These are phyloP conservation scores for Sorex araneus DNA, from an alignment of 2,113 vertebrate species.

Conservation along the genomic window DNA sequence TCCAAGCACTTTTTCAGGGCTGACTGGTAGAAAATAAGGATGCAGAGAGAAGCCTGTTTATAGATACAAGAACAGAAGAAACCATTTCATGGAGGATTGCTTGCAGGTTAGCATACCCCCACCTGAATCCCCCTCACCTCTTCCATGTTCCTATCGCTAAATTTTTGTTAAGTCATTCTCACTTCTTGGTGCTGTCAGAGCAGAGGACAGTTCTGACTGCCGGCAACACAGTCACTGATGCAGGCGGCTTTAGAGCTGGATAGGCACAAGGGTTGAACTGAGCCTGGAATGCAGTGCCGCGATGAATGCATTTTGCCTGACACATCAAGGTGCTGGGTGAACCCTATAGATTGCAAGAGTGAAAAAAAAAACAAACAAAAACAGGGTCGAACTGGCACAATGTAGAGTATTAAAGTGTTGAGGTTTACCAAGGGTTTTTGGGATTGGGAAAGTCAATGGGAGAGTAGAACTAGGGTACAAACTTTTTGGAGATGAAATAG, in stretches of 20 bases:
- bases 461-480: background rate
- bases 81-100: background rate
- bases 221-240: background rate
- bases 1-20: conserved; percentile 6
- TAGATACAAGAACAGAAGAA: background rate
- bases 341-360: too few species aligned
- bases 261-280: too few species aligned
- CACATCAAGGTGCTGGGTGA: too few species aligned
- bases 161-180: background rate
- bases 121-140: background rate
- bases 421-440: background rate
- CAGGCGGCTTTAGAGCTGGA: background rate
- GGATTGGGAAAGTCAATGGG: background rate
- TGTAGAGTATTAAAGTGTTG: background rate
- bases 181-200: background rate
- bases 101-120: background rate
- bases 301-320: too few species aligned
- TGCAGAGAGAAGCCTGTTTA: conserved; percentile 1
- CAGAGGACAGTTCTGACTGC: background rate
- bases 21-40: conserved; percentile 21
- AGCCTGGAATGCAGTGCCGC: too few species aligned
- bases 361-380: background rate
- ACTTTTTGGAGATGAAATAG: background rate
- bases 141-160: background rate
- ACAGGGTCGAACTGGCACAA: background rate